Percentiles rank a stretch among this genome's conserved stretches.
These are phyloP conservation scores for Thunnus albacares DNA, from an alignment of 2,797 vertebrate species.

Conservation along the genomic window DNA sequence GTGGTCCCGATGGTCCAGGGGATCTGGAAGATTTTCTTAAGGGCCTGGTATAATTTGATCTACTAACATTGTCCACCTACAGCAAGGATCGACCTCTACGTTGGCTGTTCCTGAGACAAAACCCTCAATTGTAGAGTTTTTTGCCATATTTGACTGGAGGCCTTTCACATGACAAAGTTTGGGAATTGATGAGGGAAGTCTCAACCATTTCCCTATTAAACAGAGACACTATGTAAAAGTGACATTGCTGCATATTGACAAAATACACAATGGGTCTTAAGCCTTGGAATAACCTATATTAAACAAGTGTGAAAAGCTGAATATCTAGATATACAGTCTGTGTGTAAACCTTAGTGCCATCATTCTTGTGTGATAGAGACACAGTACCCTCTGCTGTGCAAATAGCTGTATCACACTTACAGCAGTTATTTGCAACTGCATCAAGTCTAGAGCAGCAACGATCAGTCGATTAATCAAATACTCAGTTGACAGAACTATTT, in stretches of 20 bases:
- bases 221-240: neutral
- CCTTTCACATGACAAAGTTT: neutral
- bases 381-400: conserved; percentile 64
- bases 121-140: neutral
- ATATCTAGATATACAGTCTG: neutral
- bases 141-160: neutral
- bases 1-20: too few relatives aligned
- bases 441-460: neutral
- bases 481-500: too few relatives aligned
- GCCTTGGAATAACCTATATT: neutral
- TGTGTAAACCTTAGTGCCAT: neutral
- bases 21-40: too few relatives aligned
- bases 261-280: neutral
- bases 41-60: neutral
- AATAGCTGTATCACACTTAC: conserved; percentile 34
- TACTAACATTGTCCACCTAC: neutral
- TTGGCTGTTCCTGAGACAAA: neutral
- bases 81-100: neutral
- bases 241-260: neutral
- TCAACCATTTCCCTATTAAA: neutral
- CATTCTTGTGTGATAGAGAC: conserved; percentile 8
- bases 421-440: neutral
- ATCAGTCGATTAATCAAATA: too few relatives aligned
- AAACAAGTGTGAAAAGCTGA: neutral
- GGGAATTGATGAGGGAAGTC: neutral